Evolutionary conservation across 2,113 vertebrate genomes (phyloP), one percentile per base, ranked within the genome.

Genomic region (Nesospiza acunhae): DNA sequence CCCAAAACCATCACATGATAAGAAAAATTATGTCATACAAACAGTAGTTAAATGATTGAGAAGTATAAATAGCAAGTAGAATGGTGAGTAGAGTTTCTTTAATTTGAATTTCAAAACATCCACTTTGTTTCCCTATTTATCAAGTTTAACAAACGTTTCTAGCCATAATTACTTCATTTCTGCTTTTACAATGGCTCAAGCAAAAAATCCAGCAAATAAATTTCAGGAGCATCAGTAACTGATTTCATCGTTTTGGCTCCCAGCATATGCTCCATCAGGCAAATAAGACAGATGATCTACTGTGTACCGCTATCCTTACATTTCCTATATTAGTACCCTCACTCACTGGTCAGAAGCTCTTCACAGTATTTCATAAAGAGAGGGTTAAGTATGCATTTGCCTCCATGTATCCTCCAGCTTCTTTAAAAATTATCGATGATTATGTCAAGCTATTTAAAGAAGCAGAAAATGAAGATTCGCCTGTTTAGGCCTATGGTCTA

Each of bases 401-500:
- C 18, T 92, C 68, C 19, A 9, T 69, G 26, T 31, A 93, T 76
- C 28, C 59, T 59, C 49, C 30, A 63, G 15, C 10, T 84, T 14
- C 22, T 79, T 62, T 58, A 52, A 49, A 94, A 91, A 79, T 6
- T 53, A 93, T 27, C 49, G 30, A 84, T 67, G 7, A 47, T 52
- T 41, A 52, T 37, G 6, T 62, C n/a, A 46, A n/a, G 4, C 9
- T 78, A 16, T 72, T 87, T 79, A 87, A 91, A 69, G 33, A 75
- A 87, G 13, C 30, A 28, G 6, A 55, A 82, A 89, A 68, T 41
- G 52, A 84, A 90, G 49, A 89, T 60, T 50, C 30, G 15, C 59
- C 12, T 81, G 22, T n/a, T 79, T 27, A 55, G 23, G 10, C 6
- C 16, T 0, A 0, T 67, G 10, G 0, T 84, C 5, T 77, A 39